These are phyloP conservation scores for Perca fluviatilis DNA, from an alignment of 2,113 vertebrate species.

Conservation along the genomic window DNA sequence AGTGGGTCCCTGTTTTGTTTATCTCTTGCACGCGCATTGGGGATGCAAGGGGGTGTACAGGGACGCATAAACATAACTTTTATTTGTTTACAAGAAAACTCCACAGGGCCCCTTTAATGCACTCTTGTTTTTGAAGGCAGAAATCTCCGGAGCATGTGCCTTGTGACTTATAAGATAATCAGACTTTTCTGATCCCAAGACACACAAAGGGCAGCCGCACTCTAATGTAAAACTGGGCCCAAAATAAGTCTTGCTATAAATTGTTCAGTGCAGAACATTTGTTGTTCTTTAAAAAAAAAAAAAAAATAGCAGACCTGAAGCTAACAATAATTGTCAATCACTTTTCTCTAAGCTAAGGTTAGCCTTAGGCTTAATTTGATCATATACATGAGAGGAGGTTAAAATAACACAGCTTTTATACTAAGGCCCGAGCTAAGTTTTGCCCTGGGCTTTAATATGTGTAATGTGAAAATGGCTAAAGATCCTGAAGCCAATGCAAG, in stretches of 20 bases:
- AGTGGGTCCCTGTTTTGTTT: neutral
- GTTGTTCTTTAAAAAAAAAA: constrained; percentile 1
- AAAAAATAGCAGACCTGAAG: constrained; percentile 11
- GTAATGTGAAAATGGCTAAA: constrained; percentile 25
- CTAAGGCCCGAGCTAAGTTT: neutral
- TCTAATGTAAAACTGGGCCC: neutral
- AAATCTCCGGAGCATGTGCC: constrained; percentile 2
- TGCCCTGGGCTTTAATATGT: constrained; percentile 31
- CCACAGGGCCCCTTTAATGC: constrained; percentile 28
- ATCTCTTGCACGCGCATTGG: neutral
- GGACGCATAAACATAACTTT: constrained; percentile 12
- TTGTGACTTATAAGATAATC: neutral
- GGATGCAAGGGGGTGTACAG: neutral
- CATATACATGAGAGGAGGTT: neutral
- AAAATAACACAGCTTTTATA: constrained; percentile 4
- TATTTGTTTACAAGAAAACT: constrained; percentile 18
- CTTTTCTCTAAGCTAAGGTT: constrained; percentile 17
- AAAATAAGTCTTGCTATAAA: neutral
- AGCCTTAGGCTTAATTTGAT: constrained; percentile 29
- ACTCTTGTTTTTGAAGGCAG: constrained; percentile 11
- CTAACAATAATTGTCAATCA: constrained; percentile 25
- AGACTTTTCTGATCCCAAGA: neutral
- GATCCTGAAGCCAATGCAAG: constrained; percentile 23
- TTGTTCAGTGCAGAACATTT: neutral
- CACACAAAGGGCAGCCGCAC: neutral